phyloP scores from a whole-genome alignment of 1,140 invertebrate genomes.

The Zaprionus ornatus region DNA sequence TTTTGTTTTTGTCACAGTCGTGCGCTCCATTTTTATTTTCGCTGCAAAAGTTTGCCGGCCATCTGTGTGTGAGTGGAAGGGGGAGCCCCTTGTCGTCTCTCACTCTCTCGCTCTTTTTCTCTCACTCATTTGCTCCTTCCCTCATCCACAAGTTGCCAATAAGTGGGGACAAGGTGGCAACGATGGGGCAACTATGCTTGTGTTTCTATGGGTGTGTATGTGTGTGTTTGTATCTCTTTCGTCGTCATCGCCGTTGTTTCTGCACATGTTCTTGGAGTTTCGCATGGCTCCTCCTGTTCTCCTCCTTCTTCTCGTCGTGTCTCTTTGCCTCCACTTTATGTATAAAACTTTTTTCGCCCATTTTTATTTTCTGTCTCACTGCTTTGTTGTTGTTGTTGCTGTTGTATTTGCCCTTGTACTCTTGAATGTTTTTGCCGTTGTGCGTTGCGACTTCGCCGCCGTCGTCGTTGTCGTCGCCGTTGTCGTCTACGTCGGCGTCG shows the following conservation, averaged over 20 bases:
- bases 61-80: constrained; percentile 46
- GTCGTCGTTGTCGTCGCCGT: background rate
- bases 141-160: constrained; percentile 55
- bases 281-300: constrained; percentile 56
- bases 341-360: constrained; percentile 69
- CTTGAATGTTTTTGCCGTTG: constrained; percentile 62
- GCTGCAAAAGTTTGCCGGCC: constrained; percentile 76
- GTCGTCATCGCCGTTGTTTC: constrained; percentile 66
- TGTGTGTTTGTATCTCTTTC: constrained; percentile 71
- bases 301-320: constrained; percentile 34
- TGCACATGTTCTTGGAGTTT: constrained; percentile 82
- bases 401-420: constrained; percentile 79
- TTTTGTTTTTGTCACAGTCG: constrained; percentile 79
- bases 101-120: background rate
- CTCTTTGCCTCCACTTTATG: constrained; percentile 58
- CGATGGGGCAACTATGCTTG: constrained; percentile 19
- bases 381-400: constrained; percentile 44
- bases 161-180: constrained; percentile 30
- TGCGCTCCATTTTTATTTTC: constrained; percentile 82
- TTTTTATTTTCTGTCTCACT: constrained; percentile 71
- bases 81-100: background rate
- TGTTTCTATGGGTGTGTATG: constrained; percentile 17
- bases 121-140: background rate
- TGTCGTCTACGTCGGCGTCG: constrained; percentile 27
- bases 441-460: constrained; percentile 35